Percentiles rank a stretch among this genome's conserved stretches.
phyloP scores from a whole-genome alignment of 2,113 vertebrate genomes.

The Philantomba maxwellii region DNA sequence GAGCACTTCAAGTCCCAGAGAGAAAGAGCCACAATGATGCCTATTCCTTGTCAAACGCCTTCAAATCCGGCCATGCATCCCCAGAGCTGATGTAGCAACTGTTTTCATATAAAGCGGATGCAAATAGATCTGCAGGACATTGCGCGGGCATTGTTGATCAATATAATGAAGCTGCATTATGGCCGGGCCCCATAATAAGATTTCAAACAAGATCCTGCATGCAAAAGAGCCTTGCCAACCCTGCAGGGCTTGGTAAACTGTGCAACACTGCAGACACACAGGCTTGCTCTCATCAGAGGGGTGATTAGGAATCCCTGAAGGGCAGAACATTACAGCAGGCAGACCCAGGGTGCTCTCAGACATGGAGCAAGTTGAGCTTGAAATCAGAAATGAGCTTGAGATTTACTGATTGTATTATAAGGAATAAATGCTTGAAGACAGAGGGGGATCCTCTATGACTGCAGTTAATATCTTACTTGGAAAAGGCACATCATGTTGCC shows the following conservation, averaged over 20 bases:
- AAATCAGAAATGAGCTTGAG: slow-evolving; percentile 53
- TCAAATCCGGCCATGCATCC: background rate
- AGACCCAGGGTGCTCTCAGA: background rate
- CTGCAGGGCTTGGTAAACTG: background rate
- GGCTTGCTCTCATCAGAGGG: background rate
- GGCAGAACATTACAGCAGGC: background rate
- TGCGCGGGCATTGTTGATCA: background rate
- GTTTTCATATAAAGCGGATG: background rate
- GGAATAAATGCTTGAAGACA: slow-evolving; percentile 18
- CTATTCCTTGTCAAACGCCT: background rate
- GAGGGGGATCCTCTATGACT: background rate
- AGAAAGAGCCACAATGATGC: background rate
- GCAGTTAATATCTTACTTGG: background rate
- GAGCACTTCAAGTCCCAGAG: background rate
- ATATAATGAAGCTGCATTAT: background rate
- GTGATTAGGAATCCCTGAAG: slow-evolving; percentile 20
- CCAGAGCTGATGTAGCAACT: background rate
- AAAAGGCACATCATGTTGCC: background rate
- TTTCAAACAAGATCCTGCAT: background rate
- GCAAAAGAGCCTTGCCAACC: background rate
- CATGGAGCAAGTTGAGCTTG: slow-evolving; percentile 2
- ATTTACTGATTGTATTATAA: slow-evolving; percentile 56
- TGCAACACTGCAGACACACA: background rate
- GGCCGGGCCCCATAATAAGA: background rate
- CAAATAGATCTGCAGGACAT: background rate